These are phyloP conservation scores for silkworm (Bombyx mori) DNA, from an alignment of 1,140 invertebrate species.

Conservation along the genomic window DNA sequence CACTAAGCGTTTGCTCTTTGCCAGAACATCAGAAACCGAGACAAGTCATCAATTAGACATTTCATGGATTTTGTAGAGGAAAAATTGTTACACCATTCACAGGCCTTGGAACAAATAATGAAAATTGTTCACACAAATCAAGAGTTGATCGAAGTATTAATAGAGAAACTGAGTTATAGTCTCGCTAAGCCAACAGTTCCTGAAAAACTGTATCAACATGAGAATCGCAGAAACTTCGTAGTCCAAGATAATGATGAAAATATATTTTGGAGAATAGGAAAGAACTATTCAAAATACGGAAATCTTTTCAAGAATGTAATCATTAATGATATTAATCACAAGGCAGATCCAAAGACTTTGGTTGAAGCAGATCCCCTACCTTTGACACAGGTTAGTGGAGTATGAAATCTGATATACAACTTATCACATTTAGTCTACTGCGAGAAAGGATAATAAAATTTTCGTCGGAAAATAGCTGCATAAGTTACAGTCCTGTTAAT, in stretches of 20 bases:
- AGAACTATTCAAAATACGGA: slow-evolving; percentile 35
- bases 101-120: slow-evolving; percentile 40
- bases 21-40: slow-evolving; percentile 37
- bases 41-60: slow-evolving; percentile 12
- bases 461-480: too few relatives aligned
- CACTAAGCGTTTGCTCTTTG: slow-evolving; percentile 23
- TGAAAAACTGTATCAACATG: slow-evolving; percentile 26
- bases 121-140: slow-evolving; percentile 26
- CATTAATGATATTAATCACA: slow-evolving; percentile 18
- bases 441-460: too few relatives aligned
- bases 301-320: slow-evolving; percentile 32
- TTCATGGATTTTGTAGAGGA: slow-evolving; percentile 38
- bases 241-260: slow-evolving; percentile 17
- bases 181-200: slow-evolving; percentile 31
- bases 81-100: slow-evolving; percentile 38
- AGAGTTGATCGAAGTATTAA: slow-evolving; percentile 24
- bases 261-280: slow-evolving; percentile 28
- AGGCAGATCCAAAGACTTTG: slow-evolving; percentile 27
- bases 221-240: slow-evolving; percentile 19
- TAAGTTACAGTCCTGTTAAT: too few relatives aligned
- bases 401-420: slow-evolving; percentile 9
- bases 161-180: slow-evolving; percentile 28
- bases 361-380: slow-evolving; percentile 17
- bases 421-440: too few relatives aligned
- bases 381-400: slow-evolving; percentile 16